A percentile compares a stretch with the other conserved stretches of the same genome.
Evolutionary conservation across 2,113 vertebrate genomes (phyloP).

Genomic region (Sisor rabdophorus): DNA sequence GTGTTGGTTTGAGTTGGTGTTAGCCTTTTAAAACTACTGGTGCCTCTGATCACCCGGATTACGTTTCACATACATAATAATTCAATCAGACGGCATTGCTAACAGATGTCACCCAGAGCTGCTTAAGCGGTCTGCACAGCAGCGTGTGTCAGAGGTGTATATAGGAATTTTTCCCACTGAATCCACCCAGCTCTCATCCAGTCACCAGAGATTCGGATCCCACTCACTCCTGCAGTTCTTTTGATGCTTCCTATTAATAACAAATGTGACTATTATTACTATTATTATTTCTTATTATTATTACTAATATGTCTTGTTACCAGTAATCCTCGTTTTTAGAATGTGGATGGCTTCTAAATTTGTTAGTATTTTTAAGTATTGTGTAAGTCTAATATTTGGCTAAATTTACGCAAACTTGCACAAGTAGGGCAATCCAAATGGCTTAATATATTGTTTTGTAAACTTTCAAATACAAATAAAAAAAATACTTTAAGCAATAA

Average conservation of each 20-base stretch:
- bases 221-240: background rate
- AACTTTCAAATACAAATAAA: background rate
- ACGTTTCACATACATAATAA: constrained; percentile 60
- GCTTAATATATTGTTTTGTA: background rate
- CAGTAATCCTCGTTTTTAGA: background rate
- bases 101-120: constrained; percentile 64
- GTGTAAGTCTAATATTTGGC: background rate
- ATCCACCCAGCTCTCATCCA: background rate
- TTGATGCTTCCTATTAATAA: background rate
- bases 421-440: background rate
- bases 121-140: constrained; percentile 61
- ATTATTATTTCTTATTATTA: too few species aligned
- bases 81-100: constrained; percentile 66
- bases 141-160: constrained; percentile 55
- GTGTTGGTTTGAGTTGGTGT: constrained; percentile 41
- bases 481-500: background rate
- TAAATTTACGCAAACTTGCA: background rate
- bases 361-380: background rate
- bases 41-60: constrained; percentile 49
- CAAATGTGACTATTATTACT: background rate
- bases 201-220: background rate
- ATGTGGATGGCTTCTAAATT: background rate
- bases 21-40: constrained; percentile 24
- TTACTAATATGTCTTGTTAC: background rate
- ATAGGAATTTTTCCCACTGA: background rate